Evolutionary conservation across 2,113 vertebrate genomes (phyloP).

Genomic region (Daboia siamensis): DNA sequence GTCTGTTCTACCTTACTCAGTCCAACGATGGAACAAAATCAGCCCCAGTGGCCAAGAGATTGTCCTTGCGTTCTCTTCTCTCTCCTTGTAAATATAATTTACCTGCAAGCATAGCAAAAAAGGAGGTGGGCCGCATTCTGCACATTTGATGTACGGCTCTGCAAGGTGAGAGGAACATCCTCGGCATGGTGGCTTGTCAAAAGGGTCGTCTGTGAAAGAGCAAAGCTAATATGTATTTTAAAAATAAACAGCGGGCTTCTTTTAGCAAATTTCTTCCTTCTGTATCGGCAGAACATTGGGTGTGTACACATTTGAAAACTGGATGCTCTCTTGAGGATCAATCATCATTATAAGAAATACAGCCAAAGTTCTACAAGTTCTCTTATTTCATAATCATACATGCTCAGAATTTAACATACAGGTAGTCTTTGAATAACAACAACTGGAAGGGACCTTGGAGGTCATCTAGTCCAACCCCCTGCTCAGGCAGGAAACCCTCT

Average conservation of each 20-base stretch:
- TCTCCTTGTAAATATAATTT: conserved; percentile 26
- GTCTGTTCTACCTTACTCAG: not conserved
- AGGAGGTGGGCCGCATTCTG: conserved; percentile 90
- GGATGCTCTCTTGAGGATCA: conserved; percentile 9
- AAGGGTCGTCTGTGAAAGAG: conserved; percentile 81
- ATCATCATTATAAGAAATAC: not conserved
- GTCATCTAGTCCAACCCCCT: too few species aligned
- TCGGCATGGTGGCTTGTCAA: conserved; percentile 90
- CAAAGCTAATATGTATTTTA: not conserved
- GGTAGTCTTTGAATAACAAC: not conserved
- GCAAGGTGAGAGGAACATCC: conserved; percentile 92
- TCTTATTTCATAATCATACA: not conserved
- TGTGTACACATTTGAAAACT: not conserved
- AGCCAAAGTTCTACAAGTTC: not conserved
- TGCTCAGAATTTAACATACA: not conserved
- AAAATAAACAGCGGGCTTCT: not conserved
- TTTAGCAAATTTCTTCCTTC: too few species aligned
- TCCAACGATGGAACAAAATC: not conserved
- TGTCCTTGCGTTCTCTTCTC: too few species aligned
- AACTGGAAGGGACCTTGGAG: too few species aligned
- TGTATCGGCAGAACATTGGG: too few species aligned
- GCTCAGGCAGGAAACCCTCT: too few species aligned
- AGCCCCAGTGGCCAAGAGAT: not conserved
- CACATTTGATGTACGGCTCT: conserved; percentile 96
- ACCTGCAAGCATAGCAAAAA: conserved; percentile 96